phyloP scores from a whole-genome alignment of 2,888 invertebrate genomes.

The Merodon equestris region DNA sequence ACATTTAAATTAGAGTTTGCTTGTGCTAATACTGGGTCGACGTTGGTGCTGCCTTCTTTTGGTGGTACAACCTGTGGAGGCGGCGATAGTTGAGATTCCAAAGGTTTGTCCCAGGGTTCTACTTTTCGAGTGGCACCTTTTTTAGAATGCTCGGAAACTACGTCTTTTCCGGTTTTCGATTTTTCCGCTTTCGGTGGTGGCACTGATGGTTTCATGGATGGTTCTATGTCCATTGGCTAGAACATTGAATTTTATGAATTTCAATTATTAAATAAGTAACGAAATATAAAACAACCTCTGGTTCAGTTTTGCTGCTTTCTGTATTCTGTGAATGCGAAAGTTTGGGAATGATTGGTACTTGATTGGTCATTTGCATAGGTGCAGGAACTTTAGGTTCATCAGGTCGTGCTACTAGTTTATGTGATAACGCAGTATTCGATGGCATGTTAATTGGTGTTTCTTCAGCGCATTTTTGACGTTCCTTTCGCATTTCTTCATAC shows the following conservation, averaged over 20 bases:
- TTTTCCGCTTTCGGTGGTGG: constrained; percentile 70
- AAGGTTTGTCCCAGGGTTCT: constrained; percentile 55
- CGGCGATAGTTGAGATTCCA: constrained; percentile 79
- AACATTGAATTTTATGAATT: too few species aligned
- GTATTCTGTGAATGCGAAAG: too few species aligned
- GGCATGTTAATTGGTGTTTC: constrained; percentile 32
- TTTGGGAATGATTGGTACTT: constrained; percentile 32
- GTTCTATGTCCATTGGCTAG: constrained; percentile 76
- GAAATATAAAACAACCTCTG: constrained; percentile 70
- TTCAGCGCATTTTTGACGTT: constrained; percentile 79
- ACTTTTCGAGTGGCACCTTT: constrained; percentile 30
- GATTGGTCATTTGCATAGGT: constrained; percentile 29
- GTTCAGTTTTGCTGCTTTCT: constrained; percentile 75
- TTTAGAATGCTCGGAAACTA: constrained; percentile 31
- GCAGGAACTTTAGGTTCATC: constrained; percentile 45
- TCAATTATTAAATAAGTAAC: neutral
- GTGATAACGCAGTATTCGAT: constrained; percentile 15
- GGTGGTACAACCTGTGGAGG: constrained; percentile 80
- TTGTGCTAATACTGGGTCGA: constrained; percentile 7
- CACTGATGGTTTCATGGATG: constrained; percentile 76
- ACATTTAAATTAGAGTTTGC: constrained; percentile 21
- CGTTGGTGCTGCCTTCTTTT: constrained; percentile 74
- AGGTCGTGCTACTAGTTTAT: constrained; percentile 25
- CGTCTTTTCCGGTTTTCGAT: constrained; percentile 35
- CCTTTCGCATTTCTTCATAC: constrained; percentile 86